These are phyloP conservation scores for Anolis carolinensis DNA, from an alignment of 2,113 vertebrate genomes.

Conservation along the genomic window DNA sequence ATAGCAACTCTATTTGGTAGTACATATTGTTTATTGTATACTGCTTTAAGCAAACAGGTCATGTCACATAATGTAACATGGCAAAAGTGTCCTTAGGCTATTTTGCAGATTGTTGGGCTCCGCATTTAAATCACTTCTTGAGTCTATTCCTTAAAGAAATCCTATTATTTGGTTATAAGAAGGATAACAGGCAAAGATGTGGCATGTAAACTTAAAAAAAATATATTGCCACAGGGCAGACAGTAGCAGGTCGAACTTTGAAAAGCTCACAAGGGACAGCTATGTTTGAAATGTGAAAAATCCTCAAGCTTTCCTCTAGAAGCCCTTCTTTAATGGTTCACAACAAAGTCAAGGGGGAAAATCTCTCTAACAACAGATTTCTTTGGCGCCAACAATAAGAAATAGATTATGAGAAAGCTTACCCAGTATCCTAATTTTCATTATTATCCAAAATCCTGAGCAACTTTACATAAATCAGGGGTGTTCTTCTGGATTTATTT, in stretches of 20 bases:
- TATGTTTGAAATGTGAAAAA: conserved; percentile 29
- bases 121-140: conserved; percentile 26
- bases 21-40: conserved; percentile 20
- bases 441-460: not conserved
- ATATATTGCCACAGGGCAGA: conserved; percentile 20
- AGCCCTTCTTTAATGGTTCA: conserved; percentile 18
- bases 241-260: conserved; percentile 13
- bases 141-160: not conserved
- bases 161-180: conserved; percentile 13
- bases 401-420: not conserved
- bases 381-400: not conserved
- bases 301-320: conserved; percentile 19
- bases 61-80: conserved; percentile 28
- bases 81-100: conserved; percentile 30
- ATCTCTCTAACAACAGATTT: not conserved
- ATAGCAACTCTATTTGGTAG: conserved; percentile 18
- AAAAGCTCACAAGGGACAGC: conserved; percentile 32
- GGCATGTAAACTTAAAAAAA: not conserved
- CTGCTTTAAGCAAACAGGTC: conserved; percentile 38
- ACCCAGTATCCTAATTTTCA: not conserved
- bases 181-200: conserved; percentile 25
- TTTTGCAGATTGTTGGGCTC: conserved; percentile 38
- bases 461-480: not conserved
- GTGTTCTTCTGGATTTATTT: not conserved
- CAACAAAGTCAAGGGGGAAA: not conserved